Evolutionary conservation across 2,888 invertebrate genomes (phyloP).

Genomic region (Nomada flava): DNA sequence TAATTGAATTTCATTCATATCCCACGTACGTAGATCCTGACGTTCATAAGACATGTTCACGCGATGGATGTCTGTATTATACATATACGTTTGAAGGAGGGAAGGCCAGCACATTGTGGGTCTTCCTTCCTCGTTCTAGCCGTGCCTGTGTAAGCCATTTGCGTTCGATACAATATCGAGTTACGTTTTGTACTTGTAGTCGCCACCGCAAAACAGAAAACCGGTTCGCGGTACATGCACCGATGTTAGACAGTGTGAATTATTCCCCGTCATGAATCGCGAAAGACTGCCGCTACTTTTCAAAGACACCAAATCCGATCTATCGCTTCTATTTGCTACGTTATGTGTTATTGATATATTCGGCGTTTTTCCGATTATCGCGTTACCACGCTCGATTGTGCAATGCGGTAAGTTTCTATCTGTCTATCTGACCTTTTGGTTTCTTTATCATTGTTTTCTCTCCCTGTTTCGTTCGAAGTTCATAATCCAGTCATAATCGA

Average conservation of each 20-base stretch:
- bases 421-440: neutral
- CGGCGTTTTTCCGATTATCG: constrained; percentile 93
- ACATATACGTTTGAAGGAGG: constrained; percentile 10
- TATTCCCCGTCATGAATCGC: constrained; percentile 72
- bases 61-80: neutral
- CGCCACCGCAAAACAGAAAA: constrained; percentile 66
- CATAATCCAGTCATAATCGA: neutral
- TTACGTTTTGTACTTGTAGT: constrained; percentile 62
- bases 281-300: constrained; percentile 75
- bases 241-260: constrained; percentile 40
- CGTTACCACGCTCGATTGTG: constrained; percentile 90
- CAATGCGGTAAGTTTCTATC: constrained; percentile 87
- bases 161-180: constrained; percentile 73
- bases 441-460: neutral
- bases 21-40: neutral
- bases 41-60: neutral
- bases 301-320: constrained; percentile 82
- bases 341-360: constrained; percentile 93
- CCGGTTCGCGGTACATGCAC: constrained; percentile 71
- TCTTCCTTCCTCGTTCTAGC: constrained; percentile 73
- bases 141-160: constrained; percentile 46
- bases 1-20: constrained; percentile 2
- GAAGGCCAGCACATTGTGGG: constrained; percentile 70
- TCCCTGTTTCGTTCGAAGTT: neutral
- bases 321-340: constrained; percentile 89